Percentiles rank a stretch among this genome's conserved stretches.
Conservation (phyloP, 2,888 invertebrate species). For the Thalpophila matura region DNA sequence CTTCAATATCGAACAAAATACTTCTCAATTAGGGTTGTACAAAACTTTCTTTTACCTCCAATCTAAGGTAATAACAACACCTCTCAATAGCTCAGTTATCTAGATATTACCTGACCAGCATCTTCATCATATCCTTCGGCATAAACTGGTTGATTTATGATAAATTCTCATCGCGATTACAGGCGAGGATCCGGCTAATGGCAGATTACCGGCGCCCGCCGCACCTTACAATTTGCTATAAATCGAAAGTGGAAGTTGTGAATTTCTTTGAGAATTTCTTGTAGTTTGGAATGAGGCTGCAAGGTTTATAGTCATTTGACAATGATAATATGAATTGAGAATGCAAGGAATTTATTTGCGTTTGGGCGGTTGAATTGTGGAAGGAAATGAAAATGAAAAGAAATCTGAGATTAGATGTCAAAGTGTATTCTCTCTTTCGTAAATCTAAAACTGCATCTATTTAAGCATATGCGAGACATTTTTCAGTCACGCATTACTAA, state of each 20-base stretch:
- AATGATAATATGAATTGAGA: background rate
- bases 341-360: background rate
- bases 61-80: constrained; percentile 49
- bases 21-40: background rate
- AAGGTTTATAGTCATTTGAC: constrained; percentile 21
- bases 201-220: constrained; percentile 57
- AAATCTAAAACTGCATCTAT: too few species aligned
- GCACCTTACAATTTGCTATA: constrained; percentile 57
- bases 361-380: background rate
- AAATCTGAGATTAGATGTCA: too few species aligned
- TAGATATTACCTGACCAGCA: constrained; percentile 44
- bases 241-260: constrained; percentile 55
- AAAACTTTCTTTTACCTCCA: background rate
- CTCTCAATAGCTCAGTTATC: constrained; percentile 50
- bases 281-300: constrained; percentile 1
- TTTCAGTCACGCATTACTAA: too few species aligned
- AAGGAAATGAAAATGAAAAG: too few species aligned
- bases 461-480: too few species aligned
- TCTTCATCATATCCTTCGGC: constrained; percentile 53
- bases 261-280: constrained; percentile 29
- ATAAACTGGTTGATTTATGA: constrained; percentile 54
- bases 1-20: constrained; percentile 4
- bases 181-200: constrained; percentile 52
- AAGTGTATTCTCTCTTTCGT: too few species aligned
- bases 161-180: constrained; percentile 52